phyloP scores from a whole-genome alignment of 1,140 invertebrate species.

The Argopecten irradians region DNA sequence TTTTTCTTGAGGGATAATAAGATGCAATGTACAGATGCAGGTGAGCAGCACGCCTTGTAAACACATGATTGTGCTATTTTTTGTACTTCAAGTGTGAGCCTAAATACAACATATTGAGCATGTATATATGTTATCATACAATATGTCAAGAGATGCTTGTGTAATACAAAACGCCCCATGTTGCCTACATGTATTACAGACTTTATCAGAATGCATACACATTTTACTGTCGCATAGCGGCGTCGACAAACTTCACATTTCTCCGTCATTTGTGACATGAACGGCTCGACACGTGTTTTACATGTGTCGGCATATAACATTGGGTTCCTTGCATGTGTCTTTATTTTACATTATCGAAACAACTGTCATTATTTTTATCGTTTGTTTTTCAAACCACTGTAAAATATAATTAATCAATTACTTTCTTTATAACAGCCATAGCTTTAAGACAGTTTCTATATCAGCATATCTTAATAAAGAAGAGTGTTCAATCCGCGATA shows the following conservation, averaged over 20 bases:
- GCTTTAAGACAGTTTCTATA: too few relatives aligned
- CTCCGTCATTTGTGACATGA: not conserved
- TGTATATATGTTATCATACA: not conserved
- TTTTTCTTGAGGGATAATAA: not conserved
- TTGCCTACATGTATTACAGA: not conserved
- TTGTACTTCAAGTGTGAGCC: slow-evolving; percentile 1
- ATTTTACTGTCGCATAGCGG: not conserved
- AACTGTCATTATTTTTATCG: too few relatives aligned
- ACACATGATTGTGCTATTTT: not conserved
- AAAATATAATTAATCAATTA: too few relatives aligned
- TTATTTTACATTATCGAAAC: too few relatives aligned
- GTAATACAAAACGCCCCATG: not conserved
- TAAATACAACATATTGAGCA: not conserved
- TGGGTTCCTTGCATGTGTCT: too few relatives aligned
- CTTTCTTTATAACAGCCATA: too few relatives aligned
- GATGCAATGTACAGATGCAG: not conserved
- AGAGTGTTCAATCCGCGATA: too few relatives aligned
- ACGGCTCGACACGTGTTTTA: not conserved
- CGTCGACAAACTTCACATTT: not conserved
- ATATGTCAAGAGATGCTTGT: not conserved
- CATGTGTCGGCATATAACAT: not conserved
- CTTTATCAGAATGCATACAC: slow-evolving; percentile 8
- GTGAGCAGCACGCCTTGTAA: not conserved
- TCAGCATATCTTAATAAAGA: too few relatives aligned
- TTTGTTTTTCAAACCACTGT: too few relatives aligned